Percentiles rank a stretch among this genome's conserved stretches.
Evolutionary conservation across 1,140 invertebrate species (phyloP).

Genomic region (Pogonomyrmex californicus): DNA sequence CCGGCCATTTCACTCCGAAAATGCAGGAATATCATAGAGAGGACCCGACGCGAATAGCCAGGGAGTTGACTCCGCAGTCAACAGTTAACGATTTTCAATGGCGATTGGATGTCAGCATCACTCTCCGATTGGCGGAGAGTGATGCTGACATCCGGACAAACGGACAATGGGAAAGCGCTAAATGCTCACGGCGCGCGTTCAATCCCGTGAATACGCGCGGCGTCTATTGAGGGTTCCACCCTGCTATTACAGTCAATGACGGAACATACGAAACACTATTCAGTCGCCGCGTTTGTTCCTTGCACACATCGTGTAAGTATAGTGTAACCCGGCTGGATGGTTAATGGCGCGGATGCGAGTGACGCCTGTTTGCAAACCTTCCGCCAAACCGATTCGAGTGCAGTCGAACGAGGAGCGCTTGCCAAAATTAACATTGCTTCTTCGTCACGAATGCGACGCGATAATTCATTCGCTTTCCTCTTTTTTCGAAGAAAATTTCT

Average conservation of each 20-base stretch:
- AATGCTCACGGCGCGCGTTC: constrained; percentile 72
- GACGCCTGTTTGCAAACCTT: constrained; percentile 72
- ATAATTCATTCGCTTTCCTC: too few species aligned
- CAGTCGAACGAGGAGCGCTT: not conserved
- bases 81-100: constrained; percentile 63
- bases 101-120: constrained; percentile 76
- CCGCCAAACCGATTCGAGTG: constrained; percentile 32
- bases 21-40: constrained; percentile 48
- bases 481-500: not conserved
- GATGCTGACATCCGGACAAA: constrained; percentile 74
- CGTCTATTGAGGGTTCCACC: constrained; percentile 77
- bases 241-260: constrained; percentile 78
- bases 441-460: not conserved
- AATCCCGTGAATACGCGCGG: constrained; percentile 72
- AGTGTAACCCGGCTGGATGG: constrained; percentile 65
- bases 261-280: constrained; percentile 79
- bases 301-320: constrained; percentile 77
- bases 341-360: constrained; percentile 67
- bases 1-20: constrained; percentile 33
- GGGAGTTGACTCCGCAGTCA: constrained; percentile 56
- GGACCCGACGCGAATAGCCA: constrained; percentile 36
- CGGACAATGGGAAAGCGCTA: constrained; percentile 73
- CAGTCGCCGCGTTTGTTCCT: constrained; percentile 75
- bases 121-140: constrained; percentile 74
- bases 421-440: constrained; percentile 18